These are phyloP conservation scores for Peromyscus polionotus DNA, from an alignment of 2,113 vertebrate species.

Conservation along the genomic window DNA sequence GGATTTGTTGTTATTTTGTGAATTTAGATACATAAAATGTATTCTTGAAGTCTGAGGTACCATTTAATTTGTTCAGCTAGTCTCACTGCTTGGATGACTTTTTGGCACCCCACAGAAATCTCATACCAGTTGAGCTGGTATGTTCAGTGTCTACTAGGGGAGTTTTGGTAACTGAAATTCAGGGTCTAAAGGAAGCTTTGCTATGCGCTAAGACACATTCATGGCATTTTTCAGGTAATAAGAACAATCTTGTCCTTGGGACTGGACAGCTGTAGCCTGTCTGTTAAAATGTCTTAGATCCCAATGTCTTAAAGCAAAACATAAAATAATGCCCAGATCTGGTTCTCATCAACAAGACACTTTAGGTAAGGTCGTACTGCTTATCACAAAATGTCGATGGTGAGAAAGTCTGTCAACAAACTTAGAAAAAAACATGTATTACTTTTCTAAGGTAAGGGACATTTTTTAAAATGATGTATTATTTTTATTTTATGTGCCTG, in stretches of 20 bases:
- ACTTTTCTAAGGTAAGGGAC: background rate
- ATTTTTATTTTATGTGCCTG: background rate
- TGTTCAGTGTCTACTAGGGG: background rate
- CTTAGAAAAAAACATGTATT: background rate
- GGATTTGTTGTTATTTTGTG: background rate
- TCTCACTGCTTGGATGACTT: background rate
- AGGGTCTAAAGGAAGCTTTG: conserved; percentile 9
- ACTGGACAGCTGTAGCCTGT: background rate
- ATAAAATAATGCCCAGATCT: background rate
- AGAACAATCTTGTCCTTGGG: background rate
- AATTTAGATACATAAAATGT: conserved; percentile 4
- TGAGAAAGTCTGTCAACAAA: conserved; percentile 1
- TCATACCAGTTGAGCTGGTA: background rate
- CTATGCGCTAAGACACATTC: background rate
- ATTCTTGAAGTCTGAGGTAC: background rate
- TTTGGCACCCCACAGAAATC: background rate
- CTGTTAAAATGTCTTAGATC: background rate
- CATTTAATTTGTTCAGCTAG: background rate
- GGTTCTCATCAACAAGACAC: background rate
- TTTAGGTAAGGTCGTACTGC: background rate
- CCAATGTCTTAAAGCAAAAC: background rate
- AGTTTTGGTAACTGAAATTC: background rate
- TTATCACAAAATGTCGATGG: background rate
- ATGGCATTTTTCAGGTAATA: background rate
- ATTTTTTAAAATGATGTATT: background rate